Evolutionary conservation across 2,888 invertebrate genomes (phyloP), one percentile per base, ranked within the genome.

Genomic region (Catocala sponsa): DNA sequence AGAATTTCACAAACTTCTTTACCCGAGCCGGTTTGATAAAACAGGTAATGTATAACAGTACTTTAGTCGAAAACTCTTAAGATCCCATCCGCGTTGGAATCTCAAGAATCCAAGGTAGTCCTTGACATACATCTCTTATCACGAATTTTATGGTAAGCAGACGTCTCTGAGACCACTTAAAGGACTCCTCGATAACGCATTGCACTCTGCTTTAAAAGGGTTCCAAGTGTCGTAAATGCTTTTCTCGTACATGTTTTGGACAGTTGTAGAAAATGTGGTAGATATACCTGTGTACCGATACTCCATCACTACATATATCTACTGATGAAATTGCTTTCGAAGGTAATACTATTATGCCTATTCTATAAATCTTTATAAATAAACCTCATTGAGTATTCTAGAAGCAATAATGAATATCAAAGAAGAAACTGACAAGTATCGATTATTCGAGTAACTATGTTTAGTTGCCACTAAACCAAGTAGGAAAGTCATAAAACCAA

Each of bases 71-170:
- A 69, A 61, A 64, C 48, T 52, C 51, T 59, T 63, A 60, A 66
- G 13, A 61, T 65, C 58, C 56, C 51, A 74, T 70, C 65, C 41
- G 38, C 51, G 32, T 57, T 64, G 79, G 81, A 83, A 84, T 82
- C 74, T 75, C 41, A 70, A 72, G 70, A 74, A 78, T 77, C 64
- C 66, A 68, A 68, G 62, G 68, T 65, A 70, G 76, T 80, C 80
- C 82, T 85, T 85, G 83, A 82, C 81, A 83, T 70, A 81, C 78
- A 84, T 85, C 82, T 85, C 85, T 91, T 93, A 92, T 91, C 92
- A 84, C 78, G 64, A 80, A 80, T 82, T 87, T 89, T 91, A 91
- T 91, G 89, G 88, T 83, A 88, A 90, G 83, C 83, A 88, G 88
- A 79, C 84, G 80, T 83, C 63, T 70, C 61, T 33, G 66, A 59